phyloP scores from a whole-genome alignment of 2,113 vertebrate species.

The Stomatorhinus ivindoensis region DNA sequence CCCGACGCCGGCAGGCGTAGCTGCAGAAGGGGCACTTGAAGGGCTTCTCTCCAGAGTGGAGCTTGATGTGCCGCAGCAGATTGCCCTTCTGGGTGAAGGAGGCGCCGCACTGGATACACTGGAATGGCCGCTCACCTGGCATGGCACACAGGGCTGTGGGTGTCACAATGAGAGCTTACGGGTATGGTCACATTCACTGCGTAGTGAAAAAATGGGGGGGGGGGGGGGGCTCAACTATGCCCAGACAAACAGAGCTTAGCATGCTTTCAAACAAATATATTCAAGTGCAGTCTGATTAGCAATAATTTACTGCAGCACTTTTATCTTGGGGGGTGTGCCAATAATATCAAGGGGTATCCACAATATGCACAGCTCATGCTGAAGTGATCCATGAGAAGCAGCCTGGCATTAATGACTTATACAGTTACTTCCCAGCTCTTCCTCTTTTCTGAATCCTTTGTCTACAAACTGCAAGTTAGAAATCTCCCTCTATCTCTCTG shows the following conservation, averaged over 20 bases:
- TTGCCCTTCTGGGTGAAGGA: constrained; percentile 98
- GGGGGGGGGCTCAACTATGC: neutral
- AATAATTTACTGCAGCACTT: neutral
- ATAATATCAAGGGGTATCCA: neutral
- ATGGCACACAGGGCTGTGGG: constrained; percentile 17
- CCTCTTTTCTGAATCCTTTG: neutral
- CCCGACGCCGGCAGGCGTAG: constrained; percentile 86
- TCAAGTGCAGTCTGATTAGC: neutral
- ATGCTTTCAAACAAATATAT: neutral
- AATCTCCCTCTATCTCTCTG: neutral
- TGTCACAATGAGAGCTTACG: constrained; percentile 12
- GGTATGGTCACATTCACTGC: neutral
- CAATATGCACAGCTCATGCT: neutral
- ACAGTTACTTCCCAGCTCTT: neutral
- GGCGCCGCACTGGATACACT: constrained; percentile 93
- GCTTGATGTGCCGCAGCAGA: constrained; percentile 88
- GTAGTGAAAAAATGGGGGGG: neutral
- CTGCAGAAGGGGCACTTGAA: constrained; percentile 93
- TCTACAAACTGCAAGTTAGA: neutral
- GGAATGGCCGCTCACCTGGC: constrained; percentile 86
- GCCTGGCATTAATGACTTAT: neutral
- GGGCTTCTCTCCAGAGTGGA: constrained; percentile 94
- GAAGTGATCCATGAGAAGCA: neutral
- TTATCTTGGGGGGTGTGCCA: neutral
- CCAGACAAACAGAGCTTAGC: neutral